Conservation (phyloP, 2,797 vertebrate species). For the Tangara arthus region DNA sequence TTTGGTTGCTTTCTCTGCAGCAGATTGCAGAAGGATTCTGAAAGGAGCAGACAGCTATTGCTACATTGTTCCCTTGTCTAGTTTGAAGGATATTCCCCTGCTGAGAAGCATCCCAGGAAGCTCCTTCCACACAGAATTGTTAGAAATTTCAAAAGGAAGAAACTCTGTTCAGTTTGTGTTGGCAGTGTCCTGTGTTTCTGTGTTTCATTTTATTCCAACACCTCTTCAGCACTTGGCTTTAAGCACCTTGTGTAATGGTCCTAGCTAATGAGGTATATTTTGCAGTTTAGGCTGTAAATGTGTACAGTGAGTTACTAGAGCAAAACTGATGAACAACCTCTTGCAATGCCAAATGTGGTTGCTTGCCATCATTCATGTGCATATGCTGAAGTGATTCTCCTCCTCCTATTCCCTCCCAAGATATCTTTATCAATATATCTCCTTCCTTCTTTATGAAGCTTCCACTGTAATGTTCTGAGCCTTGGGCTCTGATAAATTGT, state of each 20-base stretch:
- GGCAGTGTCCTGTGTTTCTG: background rate
- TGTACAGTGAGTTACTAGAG: background rate
- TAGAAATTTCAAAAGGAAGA: background rate
- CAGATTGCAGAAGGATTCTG: background rate
- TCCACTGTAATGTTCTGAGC: background rate
- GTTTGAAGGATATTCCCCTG: background rate
- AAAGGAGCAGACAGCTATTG: background rate
- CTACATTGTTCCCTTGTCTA: background rate
- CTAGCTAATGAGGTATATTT: background rate
- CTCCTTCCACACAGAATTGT: background rate
- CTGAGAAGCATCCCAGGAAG: background rate
- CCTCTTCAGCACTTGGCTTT: background rate
- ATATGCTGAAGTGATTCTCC: background rate
- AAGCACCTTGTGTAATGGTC: background rate
- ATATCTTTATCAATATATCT: background rate
- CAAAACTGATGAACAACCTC: background rate
- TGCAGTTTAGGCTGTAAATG: background rate
- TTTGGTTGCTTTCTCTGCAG: background rate
- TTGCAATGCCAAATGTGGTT: background rate
- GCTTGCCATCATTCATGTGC: constrained; percentile 11
- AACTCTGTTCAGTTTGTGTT: background rate
- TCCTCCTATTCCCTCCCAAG: constrained; percentile 4
- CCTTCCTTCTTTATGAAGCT: background rate
- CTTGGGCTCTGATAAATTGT: constrained; percentile 14
- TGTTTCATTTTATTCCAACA: background rate